These are phyloP conservation scores for Pao palembangensis DNA, from an alignment of 2,113 vertebrate species.

Conservation along the genomic window DNA sequence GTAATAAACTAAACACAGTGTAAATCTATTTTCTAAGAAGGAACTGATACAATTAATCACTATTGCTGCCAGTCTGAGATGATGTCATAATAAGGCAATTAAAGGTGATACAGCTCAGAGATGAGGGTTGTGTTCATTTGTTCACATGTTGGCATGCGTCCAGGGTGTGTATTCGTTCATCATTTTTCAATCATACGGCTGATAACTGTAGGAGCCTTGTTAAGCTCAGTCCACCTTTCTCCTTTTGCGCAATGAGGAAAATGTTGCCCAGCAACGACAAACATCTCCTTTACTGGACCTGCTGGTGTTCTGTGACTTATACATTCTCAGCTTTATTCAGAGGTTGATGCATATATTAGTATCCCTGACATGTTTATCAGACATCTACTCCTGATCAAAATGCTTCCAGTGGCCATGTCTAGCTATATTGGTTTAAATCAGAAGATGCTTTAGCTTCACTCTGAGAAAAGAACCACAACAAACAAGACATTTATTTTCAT, in stretches of 20 bases:
- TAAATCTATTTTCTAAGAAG: no score
- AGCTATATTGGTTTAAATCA: no score
- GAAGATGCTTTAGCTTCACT: not conserved
- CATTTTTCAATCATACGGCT: slow-evolving; percentile 7
- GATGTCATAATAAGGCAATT: no score
- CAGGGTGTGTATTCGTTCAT: not conserved
- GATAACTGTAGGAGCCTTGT: slow-evolving; percentile 4
- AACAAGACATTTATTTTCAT: no score
- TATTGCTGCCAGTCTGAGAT: no score
- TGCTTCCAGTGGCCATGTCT: not conserved
- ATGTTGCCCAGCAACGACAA: slow-evolving; percentile 40
- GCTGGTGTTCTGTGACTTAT: not conserved
- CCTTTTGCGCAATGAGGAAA: slow-evolving; percentile 21
- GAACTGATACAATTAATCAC: no score
- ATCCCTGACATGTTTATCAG: no score
- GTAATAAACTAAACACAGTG: no score
- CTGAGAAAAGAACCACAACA: not conserved
- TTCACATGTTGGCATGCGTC: no score
- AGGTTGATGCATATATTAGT: slow-evolving; percentile 5
- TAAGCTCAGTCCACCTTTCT: slow-evolving; percentile 29
- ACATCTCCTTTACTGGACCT: slow-evolving; percentile 1
- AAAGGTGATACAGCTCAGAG: no score
- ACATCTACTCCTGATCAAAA: not conserved
- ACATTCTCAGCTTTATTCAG: not conserved
- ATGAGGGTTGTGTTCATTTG: no score